Percentiles rank a stretch among this genome's conserved stretches.
These are phyloP conservation scores for Chaenocephalus aceratus DNA, from an alignment of 2,113 vertebrate genomes.

Conservation along the genomic window DNA sequence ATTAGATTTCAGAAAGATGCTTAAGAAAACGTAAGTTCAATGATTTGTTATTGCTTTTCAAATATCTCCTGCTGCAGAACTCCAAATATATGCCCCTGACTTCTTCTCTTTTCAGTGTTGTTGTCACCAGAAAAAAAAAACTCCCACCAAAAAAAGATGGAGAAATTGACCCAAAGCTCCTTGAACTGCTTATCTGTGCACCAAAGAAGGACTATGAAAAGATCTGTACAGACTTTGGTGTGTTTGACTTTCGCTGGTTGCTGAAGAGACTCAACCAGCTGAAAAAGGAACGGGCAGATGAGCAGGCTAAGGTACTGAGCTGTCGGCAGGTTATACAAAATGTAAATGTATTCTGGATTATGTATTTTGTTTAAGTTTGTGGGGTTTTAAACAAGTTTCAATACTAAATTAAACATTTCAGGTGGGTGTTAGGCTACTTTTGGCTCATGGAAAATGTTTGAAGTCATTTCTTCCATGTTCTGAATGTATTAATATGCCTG, in stretches of 20 bases:
- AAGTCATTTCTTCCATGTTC: too few relatives aligned
- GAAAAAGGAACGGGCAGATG: conserved; percentile 82
- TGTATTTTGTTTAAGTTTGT: not conserved
- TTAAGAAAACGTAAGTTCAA: conserved; percentile 82
- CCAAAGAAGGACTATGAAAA: conserved; percentile 90
- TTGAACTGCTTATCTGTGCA: conserved; percentile 88
- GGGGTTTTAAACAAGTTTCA: not conserved
- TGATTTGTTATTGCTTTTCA: not conserved
- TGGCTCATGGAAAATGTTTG: too few relatives aligned
- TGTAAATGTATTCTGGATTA: not conserved
- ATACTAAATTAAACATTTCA: too few relatives aligned
- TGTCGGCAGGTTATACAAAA: not conserved
- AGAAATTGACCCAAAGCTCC: conserved; percentile 86
- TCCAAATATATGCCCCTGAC: not conserved
- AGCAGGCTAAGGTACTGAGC: conserved; percentile 88
- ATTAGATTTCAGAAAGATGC: conserved; percentile 81
- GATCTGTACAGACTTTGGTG: conserved; percentile 89
- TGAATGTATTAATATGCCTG: too few relatives aligned
- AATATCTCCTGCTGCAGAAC: not conserved
- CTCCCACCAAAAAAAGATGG: conserved; percentile 71
- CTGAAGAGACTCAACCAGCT: conserved; percentile 88
- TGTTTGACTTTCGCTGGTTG: conserved; percentile 92
- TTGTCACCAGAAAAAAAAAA: conserved; percentile 60
- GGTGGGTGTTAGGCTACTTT: too few relatives aligned
- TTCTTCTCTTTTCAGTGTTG: conserved; percentile 52